A percentile compares a stretch with the other conserved stretches of the same genome.
These are phyloP conservation scores for Homalodisca vitripennis DNA, from an alignment of 1,140 invertebrate genomes.

Conservation along the genomic window DNA sequence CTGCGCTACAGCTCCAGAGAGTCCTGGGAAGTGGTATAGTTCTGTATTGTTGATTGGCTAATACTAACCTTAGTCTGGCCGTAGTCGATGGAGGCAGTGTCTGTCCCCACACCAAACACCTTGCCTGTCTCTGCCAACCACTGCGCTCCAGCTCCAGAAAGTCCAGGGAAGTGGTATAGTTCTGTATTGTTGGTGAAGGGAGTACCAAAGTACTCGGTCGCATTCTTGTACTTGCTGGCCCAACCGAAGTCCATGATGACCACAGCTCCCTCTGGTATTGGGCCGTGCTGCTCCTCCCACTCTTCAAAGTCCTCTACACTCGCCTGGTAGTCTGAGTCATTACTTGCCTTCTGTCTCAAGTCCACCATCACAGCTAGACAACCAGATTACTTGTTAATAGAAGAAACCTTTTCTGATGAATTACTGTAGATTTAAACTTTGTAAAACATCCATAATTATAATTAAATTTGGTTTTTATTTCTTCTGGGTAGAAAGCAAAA, in stretches of 20 bases:
- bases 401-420: no score
- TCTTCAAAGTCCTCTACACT: constrained; percentile 29
- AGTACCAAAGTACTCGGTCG: constrained; percentile 43
- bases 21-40: constrained; percentile 48
- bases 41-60: no score
- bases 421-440: no score
- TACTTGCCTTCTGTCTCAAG: constrained; percentile 49
- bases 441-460: no score
- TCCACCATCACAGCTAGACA: constrained; percentile 56
- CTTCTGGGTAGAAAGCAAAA: no score
- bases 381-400: no score
- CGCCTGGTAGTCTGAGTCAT: constrained; percentile 44
- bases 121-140: constrained; percentile 56
- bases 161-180: constrained; percentile 46
- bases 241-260: constrained; percentile 44
- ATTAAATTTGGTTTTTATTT: no score
- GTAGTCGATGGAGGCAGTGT: constrained; percentile 59
- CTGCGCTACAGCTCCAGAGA: constrained; percentile 48
- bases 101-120: constrained; percentile 61
- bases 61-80: constrained; percentile 46
- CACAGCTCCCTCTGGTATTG: constrained; percentile 46
- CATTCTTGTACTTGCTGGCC: constrained; percentile 40
- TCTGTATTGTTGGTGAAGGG: constrained; percentile 12
- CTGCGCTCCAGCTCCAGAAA: constrained; percentile 48
- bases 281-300: constrained; percentile 50